Evolutionary conservation across 2,113 vertebrate genomes (phyloP), one percentile per base, ranked within the genome.

Genomic region (Prionailurus viverrinus): DNA sequence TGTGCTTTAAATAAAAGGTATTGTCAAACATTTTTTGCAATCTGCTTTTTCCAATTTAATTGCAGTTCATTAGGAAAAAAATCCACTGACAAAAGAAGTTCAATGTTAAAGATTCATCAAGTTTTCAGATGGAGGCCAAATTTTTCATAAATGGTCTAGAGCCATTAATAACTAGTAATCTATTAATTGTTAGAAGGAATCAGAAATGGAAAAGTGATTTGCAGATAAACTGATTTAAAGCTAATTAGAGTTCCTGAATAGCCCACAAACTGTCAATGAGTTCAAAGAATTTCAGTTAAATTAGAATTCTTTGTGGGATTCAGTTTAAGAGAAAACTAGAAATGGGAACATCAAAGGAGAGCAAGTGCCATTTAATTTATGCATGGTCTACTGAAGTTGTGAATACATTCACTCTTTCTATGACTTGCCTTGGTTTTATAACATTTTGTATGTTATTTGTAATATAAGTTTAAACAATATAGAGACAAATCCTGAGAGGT

Each of bases 231-330:
- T 91, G 73, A 86, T 96, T 97, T 97, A 98, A 98, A 96, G 63
- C 66, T 98, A 97, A 98, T 98, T 97, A 84, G 27, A 97, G 98
- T 90, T 98, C 89, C 91, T 97, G 55, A 98, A 93, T 94, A 97
- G 91, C 86, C 82, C 82, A 98, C 88, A 97, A 97, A 73, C 68
- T 97, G 39, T 41, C 90, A 95, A 81, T 94, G 93, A 97, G 82
- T 96, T 80, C 65, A 91, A 98, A 97, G 68, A 71, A 68, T 74
- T 84, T 87, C 97, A 96, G 94, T 92, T 94, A 90, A 66, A 96
- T 87, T 87, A 93, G 27, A 89, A 97, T 98, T 97, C 89, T 69
- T 91, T 92, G 79, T 82, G 76, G 68, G 94, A 96, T 97, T 97
- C 74, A 97, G 65, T 97, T 98, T 96, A 98, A 89, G 83, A 91